These are phyloP conservation scores for Alcedo atthis DNA, from an alignment of 2,797 vertebrate genomes.

Conservation along the genomic window DNA sequence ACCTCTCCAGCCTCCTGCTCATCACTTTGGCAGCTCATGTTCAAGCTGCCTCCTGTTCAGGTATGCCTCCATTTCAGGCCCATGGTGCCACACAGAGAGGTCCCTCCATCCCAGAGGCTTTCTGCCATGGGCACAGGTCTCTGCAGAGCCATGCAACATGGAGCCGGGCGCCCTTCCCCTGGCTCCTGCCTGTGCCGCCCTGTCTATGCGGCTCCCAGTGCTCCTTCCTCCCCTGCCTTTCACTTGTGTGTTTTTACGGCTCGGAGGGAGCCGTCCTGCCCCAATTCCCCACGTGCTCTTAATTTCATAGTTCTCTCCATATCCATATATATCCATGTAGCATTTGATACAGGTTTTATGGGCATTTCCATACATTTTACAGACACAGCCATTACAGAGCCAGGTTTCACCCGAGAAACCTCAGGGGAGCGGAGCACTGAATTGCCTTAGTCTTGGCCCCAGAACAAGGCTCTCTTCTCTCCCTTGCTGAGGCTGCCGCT, in stretches of 20 bases:
- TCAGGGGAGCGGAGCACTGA: slow-evolving; percentile 76
- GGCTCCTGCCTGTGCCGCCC: slow-evolving; percentile 29
- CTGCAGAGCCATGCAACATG: rapidly evolving
- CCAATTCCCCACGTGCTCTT: slow-evolving; percentile 73
- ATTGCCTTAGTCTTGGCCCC: slow-evolving; percentile 80
- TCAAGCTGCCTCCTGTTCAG: neutral
- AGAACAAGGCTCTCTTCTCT: slow-evolving; percentile 85
- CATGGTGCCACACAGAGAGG: neutral
- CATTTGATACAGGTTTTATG: slow-evolving; percentile 84
- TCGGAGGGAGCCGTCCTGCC: slow-evolving; percentile 76
- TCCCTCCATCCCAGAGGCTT: rapidly evolving
- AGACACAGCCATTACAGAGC: slow-evolving; percentile 82
- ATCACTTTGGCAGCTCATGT: neutral
- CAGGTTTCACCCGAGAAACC: slow-evolving; percentile 81
- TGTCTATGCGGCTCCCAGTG: slow-evolving; percentile 68
- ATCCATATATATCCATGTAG: slow-evolving; percentile 78
- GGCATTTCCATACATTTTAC: slow-evolving; percentile 84
- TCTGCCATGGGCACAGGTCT: neutral
- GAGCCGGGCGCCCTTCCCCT: slow-evolving; percentile 14
- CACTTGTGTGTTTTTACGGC: slow-evolving; percentile 75
- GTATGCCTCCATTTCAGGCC: neutral
- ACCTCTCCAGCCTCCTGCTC: neutral
- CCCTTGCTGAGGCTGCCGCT: slow-evolving; percentile 55
- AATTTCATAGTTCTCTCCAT: slow-evolving; percentile 80
- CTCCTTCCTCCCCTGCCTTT: slow-evolving; percentile 71